phyloP scores from a whole-genome alignment of 2,113 vertebrate genomes.

The Struthio camelus region DNA sequence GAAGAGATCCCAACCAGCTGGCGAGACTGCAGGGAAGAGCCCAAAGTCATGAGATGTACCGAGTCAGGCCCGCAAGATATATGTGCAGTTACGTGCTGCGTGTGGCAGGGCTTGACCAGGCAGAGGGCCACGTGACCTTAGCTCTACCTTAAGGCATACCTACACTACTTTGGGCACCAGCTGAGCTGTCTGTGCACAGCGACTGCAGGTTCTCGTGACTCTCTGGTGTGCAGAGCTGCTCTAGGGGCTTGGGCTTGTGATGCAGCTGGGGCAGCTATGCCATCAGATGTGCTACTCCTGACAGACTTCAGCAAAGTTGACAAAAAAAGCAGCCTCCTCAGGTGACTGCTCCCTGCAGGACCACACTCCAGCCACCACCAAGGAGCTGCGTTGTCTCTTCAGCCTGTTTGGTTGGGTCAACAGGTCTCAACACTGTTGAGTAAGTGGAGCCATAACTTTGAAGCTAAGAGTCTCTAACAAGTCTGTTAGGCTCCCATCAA shows the following conservation, averaged over 20 bases:
- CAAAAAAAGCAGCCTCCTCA: background rate
- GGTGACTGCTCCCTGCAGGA: background rate
- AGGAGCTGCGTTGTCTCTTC: background rate
- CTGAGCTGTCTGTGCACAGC: background rate
- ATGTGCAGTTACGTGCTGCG: background rate
- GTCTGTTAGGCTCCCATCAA: background rate
- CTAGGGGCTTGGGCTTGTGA: background rate
- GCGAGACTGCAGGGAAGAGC: background rate
- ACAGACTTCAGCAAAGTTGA: background rate
- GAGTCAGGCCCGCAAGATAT: background rate
- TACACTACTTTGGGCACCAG: background rate
- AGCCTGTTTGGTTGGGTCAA: background rate
- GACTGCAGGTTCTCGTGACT: background rate
- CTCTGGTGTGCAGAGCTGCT: background rate
- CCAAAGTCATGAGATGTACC: slow-evolving; percentile 5
- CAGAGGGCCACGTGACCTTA: background rate
- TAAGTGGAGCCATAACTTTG: background rate
- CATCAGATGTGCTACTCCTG: background rate
- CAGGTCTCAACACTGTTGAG: background rate
- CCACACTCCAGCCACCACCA: background rate
- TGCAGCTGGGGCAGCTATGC: background rate
- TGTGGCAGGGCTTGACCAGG: background rate
- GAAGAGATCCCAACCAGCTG: slow-evolving; percentile 24
- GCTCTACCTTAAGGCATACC: background rate
- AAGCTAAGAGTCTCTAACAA: background rate